phyloP scores from a whole-genome alignment of 1,140 invertebrate genomes.

The Aphis craccivora region DNA sequence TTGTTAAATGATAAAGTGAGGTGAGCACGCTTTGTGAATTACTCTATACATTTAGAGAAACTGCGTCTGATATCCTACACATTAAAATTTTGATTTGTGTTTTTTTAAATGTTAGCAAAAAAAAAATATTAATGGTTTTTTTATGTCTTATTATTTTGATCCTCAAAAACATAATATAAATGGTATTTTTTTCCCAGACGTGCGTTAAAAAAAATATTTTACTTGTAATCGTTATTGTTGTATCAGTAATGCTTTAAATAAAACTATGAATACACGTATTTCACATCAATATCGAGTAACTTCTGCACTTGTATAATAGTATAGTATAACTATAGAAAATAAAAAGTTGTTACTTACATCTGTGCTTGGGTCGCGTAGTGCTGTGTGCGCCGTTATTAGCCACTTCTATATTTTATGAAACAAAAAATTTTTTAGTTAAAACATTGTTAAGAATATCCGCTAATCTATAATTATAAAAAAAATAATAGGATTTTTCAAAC shows the following conservation, averaged over 20 bases:
- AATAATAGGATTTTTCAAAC: too few relatives aligned
- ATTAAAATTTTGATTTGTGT: not conserved
- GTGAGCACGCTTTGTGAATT: not conserved
- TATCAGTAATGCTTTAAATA: not conserved
- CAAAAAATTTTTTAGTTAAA: constrained; percentile 13
- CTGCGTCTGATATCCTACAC: not conserved
- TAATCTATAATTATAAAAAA: constrained; percentile 1
- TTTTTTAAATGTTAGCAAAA: not conserved
- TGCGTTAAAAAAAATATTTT: not conserved
- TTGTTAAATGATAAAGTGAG: not conserved
- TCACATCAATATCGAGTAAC: not conserved
- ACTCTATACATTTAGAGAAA: not conserved
- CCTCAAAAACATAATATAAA: not conserved
- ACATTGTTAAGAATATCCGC: not conserved
- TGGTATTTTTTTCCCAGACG: not conserved
- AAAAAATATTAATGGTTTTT: not conserved
- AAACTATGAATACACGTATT: not conserved
- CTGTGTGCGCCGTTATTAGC: constrained; percentile 37
- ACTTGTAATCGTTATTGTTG: not conserved
- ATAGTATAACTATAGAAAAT: not conserved
- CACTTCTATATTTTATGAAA: constrained; percentile 36
- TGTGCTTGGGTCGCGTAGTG: constrained; percentile 26
- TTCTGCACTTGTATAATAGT: not conserved
- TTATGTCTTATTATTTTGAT: constrained; percentile 1
- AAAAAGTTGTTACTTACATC: constrained; percentile 42